phyloP scores from a whole-genome alignment of 2,797 vertebrate species.

The Sebastes paucispinis region DNA sequence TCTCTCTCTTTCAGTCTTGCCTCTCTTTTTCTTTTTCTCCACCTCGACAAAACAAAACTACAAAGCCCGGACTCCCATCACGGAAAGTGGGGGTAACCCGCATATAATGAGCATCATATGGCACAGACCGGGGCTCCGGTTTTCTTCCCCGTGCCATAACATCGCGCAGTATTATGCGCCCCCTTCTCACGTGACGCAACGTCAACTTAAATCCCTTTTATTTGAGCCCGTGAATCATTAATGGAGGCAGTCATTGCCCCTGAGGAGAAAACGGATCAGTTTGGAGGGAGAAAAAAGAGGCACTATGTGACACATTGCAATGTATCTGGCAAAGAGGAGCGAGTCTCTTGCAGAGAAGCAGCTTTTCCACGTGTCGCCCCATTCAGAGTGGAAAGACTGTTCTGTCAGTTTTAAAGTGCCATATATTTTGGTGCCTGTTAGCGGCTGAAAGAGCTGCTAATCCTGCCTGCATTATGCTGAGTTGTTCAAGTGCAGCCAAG shows the following conservation, averaged over 20 bases:
- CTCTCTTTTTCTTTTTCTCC: slow-evolving; percentile 57
- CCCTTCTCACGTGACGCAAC: slow-evolving; percentile 93
- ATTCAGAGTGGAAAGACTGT: slow-evolving; percentile 59
- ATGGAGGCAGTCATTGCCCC: slow-evolving; percentile 87
- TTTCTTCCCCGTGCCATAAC: slow-evolving; percentile 94
- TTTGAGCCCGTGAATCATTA: slow-evolving; percentile 96
- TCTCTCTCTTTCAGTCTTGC: slow-evolving; percentile 55
- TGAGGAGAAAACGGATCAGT: slow-evolving; percentile 77
- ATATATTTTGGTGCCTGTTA: slow-evolving; percentile 74
- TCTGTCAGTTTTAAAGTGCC: slow-evolving; percentile 73
- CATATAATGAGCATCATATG: slow-evolving; percentile 91
- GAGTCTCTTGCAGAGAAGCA: slow-evolving; percentile 70
- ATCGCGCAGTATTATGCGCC: slow-evolving; percentile 91
- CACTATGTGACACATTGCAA: slow-evolving; percentile 68
- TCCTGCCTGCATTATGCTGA: slow-evolving; percentile 42
- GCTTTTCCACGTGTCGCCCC: slow-evolving; percentile 74
- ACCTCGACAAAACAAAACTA: slow-evolving; percentile 70
- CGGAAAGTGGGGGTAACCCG: slow-evolving; percentile 87
- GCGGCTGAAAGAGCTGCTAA: slow-evolving; percentile 61
- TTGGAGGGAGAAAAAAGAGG: slow-evolving; percentile 68
- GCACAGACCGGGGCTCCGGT: slow-evolving; percentile 88
- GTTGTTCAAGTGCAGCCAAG: slow-evolving; percentile 40
- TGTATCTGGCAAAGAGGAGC: slow-evolving; percentile 73
- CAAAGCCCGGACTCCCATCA: slow-evolving; percentile 85
- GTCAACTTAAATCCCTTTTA: slow-evolving; percentile 98